Evolutionary conservation across 2,888 invertebrate genomes (phyloP).

Genomic region (Eilema griseolum): DNA sequence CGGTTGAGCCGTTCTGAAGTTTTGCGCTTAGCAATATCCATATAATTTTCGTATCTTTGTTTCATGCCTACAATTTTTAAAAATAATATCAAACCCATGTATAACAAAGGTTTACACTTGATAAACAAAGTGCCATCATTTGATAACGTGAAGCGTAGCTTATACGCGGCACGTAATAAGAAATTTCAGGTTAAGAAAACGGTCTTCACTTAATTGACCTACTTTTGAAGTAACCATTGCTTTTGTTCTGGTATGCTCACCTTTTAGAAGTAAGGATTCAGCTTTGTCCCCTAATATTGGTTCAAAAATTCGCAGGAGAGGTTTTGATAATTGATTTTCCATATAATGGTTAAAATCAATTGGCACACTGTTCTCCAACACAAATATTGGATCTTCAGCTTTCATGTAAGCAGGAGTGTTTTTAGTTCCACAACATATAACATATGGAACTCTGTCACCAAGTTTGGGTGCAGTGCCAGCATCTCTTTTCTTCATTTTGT

Average conservation of each 20-base stretch:
- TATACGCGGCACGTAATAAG: too few relatives aligned
- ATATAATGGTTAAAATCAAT: conserved; percentile 99
- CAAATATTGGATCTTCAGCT: conserved; percentile 99
- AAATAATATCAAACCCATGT: too few relatives aligned
- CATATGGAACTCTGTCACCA: conserved; percentile 99
- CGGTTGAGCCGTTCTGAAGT: too few relatives aligned
- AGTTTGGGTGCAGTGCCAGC: conserved; percentile 99
- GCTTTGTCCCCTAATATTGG: conserved; percentile 99
- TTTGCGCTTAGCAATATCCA: too few relatives aligned
- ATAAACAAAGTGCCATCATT: too few relatives aligned
- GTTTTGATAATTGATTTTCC: conserved; percentile 99
- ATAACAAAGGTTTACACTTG: too few relatives aligned
- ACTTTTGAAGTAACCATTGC: conserved; percentile 98
- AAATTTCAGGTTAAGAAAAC: too few relatives aligned
- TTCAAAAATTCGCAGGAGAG: conserved; percentile 98
- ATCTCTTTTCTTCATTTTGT: conserved; percentile 98
- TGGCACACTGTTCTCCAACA: conserved; percentile 98
- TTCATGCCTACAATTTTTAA: too few relatives aligned
- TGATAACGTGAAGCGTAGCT: too few relatives aligned
- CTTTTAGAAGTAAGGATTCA: conserved; percentile 96
- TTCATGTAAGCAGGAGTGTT: conserved; percentile 98
- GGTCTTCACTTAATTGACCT: too few relatives aligned
- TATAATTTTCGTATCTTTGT: too few relatives aligned
- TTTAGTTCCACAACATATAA: conserved; percentile 96
- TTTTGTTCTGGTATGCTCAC: conserved; percentile 98